Conservation (phyloP, 2,888 invertebrate genomes). For the Cordylochernes scorpioides region DNA sequence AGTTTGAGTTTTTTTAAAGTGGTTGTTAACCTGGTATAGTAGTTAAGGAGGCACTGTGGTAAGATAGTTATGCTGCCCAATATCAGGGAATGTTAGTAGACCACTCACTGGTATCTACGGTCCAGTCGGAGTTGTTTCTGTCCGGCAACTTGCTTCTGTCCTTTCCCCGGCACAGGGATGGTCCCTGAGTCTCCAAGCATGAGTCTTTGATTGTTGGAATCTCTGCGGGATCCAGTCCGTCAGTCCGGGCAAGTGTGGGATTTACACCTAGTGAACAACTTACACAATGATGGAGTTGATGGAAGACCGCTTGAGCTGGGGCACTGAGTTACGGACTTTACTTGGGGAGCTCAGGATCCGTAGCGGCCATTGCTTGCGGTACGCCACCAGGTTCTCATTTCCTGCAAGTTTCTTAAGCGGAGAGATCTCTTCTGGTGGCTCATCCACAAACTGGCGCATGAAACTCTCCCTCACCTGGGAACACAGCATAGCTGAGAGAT, state of each 20-base stretch:
- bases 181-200: slow-evolving; percentile 78
- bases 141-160: slow-evolving; percentile 49
- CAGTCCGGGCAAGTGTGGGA: too few species aligned
- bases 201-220: slow-evolving; percentile 75
- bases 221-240: slow-evolving; percentile 23
- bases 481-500: too few species aligned
- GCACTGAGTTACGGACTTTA: slow-evolving; percentile 51
- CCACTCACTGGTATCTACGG: slow-evolving; percentile 24
- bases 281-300: slow-evolving; percentile 68
- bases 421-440: slow-evolving; percentile 20
- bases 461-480: slow-evolving; percentile 73
- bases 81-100: too few species aligned
- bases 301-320: slow-evolving; percentile 43
- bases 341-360: slow-evolving; percentile 51
- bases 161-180: slow-evolving; percentile 49
- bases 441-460: slow-evolving; percentile 85
- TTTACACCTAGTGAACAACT: slow-evolving; percentile 16
- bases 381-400: slow-evolving; percentile 10
- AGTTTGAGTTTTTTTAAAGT: too few species aligned
- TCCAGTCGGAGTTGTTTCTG: slow-evolving; percentile 58
- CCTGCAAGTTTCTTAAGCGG: slow-evolving; percentile 12
- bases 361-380: slow-evolving; percentile 12
- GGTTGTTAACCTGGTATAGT: too few species aligned
- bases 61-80: too few species aligned
- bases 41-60: too few species aligned